Conservation (phyloP, 2,113 vertebrate species). For the Tiliqua scincoides region DNA sequence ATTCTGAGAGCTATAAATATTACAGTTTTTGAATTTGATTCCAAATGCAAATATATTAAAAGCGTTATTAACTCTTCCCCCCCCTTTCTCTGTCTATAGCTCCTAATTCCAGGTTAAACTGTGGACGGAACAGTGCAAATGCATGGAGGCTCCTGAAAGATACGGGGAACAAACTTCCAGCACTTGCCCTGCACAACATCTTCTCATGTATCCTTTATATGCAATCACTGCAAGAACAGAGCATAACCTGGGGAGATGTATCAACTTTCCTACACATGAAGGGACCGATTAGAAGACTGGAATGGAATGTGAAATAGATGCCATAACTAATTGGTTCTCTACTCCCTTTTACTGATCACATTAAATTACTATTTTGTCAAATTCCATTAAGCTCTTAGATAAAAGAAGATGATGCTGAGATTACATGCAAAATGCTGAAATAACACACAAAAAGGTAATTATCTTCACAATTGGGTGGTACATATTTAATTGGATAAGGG, state of each 20-base stretch:
- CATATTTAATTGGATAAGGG: conserved; percentile 9
- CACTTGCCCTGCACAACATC: not conserved
- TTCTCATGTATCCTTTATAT: not conserved
- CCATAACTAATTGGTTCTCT: not conserved
- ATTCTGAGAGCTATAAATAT: not conserved
- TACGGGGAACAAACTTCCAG: not conserved
- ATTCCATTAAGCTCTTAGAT: conserved; percentile 61
- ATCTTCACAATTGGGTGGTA: conserved; percentile 2
- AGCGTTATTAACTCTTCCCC: not conserved
- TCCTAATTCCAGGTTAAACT: not conserved
- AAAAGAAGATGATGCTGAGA: conserved; percentile 39
- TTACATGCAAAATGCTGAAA: conserved; percentile 19
- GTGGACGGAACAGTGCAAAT: not conserved
- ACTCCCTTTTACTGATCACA: conserved; percentile 56
- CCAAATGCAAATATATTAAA: not conserved
- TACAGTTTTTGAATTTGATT: not conserved
- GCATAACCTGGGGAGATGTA: not conserved
- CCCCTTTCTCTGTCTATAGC: not conserved
- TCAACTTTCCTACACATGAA: not conserved
- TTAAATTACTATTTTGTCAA: conserved; percentile 61
- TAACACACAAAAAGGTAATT: conserved; percentile 18
- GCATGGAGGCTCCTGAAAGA: not conserved
- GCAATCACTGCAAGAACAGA: not conserved
- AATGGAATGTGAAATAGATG: not conserved
- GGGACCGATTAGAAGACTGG: not conserved